Percentiles rank a stretch among this genome's conserved stretches.
phyloP scores from a whole-genome alignment of 64 coral and sea anemone genomes.

The Hydrozoanthus tunicans region DNA sequence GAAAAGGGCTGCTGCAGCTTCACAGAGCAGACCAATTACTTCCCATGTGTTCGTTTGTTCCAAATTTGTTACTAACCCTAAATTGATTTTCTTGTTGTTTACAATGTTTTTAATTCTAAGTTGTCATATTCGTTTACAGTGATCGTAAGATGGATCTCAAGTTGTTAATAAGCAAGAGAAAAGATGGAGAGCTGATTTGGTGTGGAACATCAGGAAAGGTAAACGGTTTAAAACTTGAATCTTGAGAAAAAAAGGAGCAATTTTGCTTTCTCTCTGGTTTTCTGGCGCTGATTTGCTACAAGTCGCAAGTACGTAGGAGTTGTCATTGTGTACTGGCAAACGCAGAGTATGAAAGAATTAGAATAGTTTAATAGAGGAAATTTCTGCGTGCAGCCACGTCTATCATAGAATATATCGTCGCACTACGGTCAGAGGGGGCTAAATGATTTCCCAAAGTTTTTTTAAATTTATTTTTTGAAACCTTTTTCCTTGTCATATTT shows the following conservation, averaged over 20 bases:
- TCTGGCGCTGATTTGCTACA: too few relatives aligned
- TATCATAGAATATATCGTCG: too few relatives aligned
- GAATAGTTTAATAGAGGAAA: background rate
- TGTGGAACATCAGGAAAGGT: constrained; percentile 98
- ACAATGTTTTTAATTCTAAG: background rate
- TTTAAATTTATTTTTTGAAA: background rate
- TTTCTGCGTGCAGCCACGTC: background rate
- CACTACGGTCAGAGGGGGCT: background rate
- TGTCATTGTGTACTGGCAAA: background rate
- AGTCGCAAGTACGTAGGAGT: background rate
- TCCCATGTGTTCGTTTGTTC: too few relatives aligned
- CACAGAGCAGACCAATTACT: too few relatives aligned
- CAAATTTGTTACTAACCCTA: too few relatives aligned
- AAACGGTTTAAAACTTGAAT: background rate
- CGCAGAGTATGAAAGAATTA: background rate
- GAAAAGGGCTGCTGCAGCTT: too few relatives aligned
- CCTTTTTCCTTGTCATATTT: background rate
- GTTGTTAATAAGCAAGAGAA: constrained; percentile 92
- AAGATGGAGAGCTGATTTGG: constrained; percentile 96
- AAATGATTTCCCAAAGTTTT: background rate
- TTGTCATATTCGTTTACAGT: constrained; percentile 43
- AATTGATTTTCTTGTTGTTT: too few relatives aligned
- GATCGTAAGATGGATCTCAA: constrained; percentile 93
- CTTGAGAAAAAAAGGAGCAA: too few relatives aligned
- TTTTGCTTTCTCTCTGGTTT: too few relatives aligned